Percentiles rank a stretch among this genome's conserved stretches.
Evolutionary conservation across 2,797 vertebrate genomes (phyloP).

Genomic region (Vireo griseus): DNA sequence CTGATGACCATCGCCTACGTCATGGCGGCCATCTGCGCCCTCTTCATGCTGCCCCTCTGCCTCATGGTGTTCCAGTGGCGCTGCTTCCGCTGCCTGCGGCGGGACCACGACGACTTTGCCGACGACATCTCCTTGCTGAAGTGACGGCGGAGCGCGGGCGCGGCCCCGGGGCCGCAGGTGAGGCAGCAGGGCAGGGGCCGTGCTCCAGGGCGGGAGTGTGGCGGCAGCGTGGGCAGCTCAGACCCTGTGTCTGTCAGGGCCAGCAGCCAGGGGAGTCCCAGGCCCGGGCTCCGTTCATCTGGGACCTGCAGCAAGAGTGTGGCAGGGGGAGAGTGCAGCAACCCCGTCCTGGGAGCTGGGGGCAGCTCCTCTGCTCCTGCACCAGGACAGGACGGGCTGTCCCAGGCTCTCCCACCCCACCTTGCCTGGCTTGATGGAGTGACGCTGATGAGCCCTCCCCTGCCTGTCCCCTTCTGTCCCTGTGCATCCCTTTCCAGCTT

Average conservation of each 20-base stretch:
- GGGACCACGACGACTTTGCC: slow-evolving; percentile 87
- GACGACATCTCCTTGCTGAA: slow-evolving; percentile 98
- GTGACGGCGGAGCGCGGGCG: slow-evolving; percentile 69
- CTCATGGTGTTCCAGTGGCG: slow-evolving; percentile 99
- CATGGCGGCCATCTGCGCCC: slow-evolving; percentile 98
- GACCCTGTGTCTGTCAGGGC: fast-evolving
- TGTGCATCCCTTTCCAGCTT: background rate
- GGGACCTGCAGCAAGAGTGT: background rate
- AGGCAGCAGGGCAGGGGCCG: background rate
- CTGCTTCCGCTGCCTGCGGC: slow-evolving; percentile 89
- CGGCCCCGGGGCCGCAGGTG: background rate
- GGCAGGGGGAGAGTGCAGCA: background rate
- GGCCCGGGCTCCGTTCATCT: fast-evolving
- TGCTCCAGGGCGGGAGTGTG: background rate
- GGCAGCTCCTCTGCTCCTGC: background rate
- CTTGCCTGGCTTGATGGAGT: background rate
- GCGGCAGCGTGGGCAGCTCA: background rate
- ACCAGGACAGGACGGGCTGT: background rate
- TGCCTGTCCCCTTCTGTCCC: background rate
- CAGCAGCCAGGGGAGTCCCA: background rate
- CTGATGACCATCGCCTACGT: slow-evolving; percentile 98
- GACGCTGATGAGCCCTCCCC: background rate
- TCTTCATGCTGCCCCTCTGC: slow-evolving; percentile 98
- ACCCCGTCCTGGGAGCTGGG: fast-evolving
- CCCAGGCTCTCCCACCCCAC: background rate